Percentiles rank a stretch among this genome's conserved stretches.
phyloP scores from a whole-genome alignment of 2,113 vertebrate genomes.

The Podilymbus podiceps region DNA sequence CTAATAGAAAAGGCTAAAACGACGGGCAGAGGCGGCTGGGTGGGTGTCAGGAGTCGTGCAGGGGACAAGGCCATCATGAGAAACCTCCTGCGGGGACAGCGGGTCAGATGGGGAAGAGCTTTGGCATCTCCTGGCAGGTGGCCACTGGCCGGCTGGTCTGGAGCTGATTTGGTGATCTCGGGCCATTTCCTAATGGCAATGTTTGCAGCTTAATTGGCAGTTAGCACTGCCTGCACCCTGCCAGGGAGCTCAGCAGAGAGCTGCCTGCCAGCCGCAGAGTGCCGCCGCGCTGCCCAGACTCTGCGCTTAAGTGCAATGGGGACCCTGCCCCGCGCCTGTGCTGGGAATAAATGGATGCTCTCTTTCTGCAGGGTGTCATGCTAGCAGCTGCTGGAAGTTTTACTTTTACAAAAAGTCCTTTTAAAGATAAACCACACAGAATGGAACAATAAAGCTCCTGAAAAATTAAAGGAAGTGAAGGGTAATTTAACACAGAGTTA shows the following conservation, averaged over 20 bases:
- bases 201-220: background rate
- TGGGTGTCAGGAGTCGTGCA: accelerated
- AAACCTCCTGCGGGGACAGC: accelerated
- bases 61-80: background rate
- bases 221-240: background rate
- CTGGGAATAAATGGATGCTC: background rate
- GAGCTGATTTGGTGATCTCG: background rate
- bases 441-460: background rate
- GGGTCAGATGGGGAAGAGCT: background rate
- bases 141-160: background rate
- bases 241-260: background rate
- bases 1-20: background rate
- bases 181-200: background rate
- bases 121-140: background rate
- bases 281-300: accelerated
- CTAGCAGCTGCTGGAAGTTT: background rate
- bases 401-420: background rate
- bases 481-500: conserved; percentile 15
- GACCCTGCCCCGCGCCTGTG: background rate
- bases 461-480: background rate
- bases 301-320: too few relatives aligned
- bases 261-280: background rate
- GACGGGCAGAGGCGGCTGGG: too few relatives aligned
- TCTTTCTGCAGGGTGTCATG: background rate
- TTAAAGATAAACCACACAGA: background rate